A percentile compares a stretch with the other conserved stretches of the same genome.
These are phyloP conservation scores for Mayetiola destructor DNA, from an alignment of 2,888 invertebrate genomes.

Conservation along the genomic window DNA sequence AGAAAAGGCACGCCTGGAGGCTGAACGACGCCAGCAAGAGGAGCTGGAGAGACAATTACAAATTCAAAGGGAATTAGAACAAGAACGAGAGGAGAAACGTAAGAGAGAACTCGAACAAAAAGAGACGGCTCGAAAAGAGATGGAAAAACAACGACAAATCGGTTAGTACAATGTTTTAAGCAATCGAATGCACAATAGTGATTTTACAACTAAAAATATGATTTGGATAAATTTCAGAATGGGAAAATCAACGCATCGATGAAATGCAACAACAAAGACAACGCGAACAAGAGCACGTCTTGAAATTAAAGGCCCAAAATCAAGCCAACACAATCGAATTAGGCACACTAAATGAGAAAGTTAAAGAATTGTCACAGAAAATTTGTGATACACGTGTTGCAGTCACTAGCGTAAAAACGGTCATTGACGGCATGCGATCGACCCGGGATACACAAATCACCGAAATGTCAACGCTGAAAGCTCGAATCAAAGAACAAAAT, in stretches of 20 bases:
- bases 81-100: constrained; percentile 61
- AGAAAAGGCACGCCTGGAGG: constrained; percentile 61
- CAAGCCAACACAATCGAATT: constrained; percentile 71
- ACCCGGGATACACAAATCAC: constrained; percentile 83
- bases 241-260: constrained; percentile 80
- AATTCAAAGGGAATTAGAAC: constrained; percentile 61
- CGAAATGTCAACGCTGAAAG: constrained; percentile 70
- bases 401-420: constrained; percentile 79
- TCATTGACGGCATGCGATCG: constrained; percentile 90
- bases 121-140: constrained; percentile 52
- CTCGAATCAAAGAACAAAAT: constrained; percentile 71
- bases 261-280: constrained; percentile 78
- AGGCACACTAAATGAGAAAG: constrained; percentile 43
- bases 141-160: constrained; percentile 85
- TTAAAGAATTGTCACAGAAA: constrained; percentile 64
- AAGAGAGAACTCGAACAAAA: constrained; percentile 64
- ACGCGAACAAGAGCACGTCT: constrained; percentile 69
- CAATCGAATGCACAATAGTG: no score
- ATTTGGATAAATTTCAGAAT: no score
- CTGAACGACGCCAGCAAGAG: constrained; percentile 66
- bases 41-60: constrained; percentile 72
- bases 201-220: no score
- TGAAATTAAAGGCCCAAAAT: constrained; percentile 74
- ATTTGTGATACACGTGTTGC: constrained; percentile 72
- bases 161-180: no score